Conservation (phyloP, 2,888 invertebrate genomes). For the Meteorus cinctellus region DNA sequence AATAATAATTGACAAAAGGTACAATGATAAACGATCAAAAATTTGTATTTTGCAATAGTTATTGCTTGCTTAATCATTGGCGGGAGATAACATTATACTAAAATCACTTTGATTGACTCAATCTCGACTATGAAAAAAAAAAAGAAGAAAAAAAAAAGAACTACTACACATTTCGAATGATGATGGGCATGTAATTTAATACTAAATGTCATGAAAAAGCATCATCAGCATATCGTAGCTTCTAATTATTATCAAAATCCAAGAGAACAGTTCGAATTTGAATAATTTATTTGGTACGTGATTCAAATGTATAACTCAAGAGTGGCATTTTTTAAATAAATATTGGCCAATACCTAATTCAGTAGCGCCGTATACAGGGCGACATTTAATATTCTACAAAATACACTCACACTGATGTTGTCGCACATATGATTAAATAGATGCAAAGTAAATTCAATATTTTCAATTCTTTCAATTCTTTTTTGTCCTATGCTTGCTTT, state of each 20-base stretch:
- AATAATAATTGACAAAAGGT: not conserved
- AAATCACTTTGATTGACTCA: constrained; percentile 18
- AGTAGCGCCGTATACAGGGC: not conserved
- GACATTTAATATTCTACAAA: not conserved
- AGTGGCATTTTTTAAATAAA: not conserved
- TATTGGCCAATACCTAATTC: not conserved
- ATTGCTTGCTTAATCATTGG: constrained; percentile 13
- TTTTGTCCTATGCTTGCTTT: not conserved
- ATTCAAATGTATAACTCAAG: not conserved
- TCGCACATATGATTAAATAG: not conserved
- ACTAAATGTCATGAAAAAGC: constrained; percentile 17
- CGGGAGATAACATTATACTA: not conserved
- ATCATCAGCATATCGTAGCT: not conserved
- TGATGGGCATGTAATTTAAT: not conserved
- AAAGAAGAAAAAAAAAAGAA: not conserved
- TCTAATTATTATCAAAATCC: not conserved
- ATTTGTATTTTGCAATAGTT: not conserved
- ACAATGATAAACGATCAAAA: not conserved
- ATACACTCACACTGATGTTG: not conserved
- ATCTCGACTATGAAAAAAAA: not conserved
- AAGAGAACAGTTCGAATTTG: not conserved
- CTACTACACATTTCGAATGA: constrained; percentile 8
- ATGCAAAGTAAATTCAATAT: not conserved
- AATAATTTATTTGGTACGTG: constrained; percentile 15
- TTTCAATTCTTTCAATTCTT: not conserved